These are phyloP conservation scores for Eulemur mongoz DNA, from an alignment of 2,797 vertebrate species.

Conservation along the genomic window DNA sequence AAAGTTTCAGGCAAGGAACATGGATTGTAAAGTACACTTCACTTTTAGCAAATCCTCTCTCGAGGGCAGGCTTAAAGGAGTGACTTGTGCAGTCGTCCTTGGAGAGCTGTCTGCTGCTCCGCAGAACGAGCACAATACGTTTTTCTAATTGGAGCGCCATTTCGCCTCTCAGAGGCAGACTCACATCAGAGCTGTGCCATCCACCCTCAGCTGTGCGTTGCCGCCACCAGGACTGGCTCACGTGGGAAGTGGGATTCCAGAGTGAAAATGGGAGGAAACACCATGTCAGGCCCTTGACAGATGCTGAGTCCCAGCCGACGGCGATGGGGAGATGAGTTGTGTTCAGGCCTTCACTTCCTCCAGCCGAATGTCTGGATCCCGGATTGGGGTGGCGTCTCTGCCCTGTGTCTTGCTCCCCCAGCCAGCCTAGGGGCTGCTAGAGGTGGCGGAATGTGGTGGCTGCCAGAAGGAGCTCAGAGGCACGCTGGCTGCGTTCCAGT, in stretches of 20 bases:
- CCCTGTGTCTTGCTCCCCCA: rapidly evolving
- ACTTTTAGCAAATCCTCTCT: background rate
- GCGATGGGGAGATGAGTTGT: rapidly evolving
- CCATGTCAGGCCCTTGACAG: background rate
- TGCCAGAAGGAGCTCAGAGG: background rate
- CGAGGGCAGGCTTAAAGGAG: background rate
- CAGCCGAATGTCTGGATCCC: background rate
- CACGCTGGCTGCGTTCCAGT: rapidly evolving
- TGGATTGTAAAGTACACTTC: background rate
- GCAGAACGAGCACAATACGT: rapidly evolving
- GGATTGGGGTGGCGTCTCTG: rapidly evolving
- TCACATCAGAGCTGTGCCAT: rapidly evolving
- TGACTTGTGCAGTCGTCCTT: background rate
- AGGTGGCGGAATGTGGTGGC: rapidly evolving
- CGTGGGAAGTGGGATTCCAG: background rate
- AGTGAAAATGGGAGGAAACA: background rate
- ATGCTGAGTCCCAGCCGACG: rapidly evolving
- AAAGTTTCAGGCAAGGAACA: background rate
- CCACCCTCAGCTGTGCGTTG: rapidly evolving
- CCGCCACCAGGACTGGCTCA: rapidly evolving
- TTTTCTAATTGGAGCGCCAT: background rate
- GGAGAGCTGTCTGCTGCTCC: background rate
- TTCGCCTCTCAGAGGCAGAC: background rate
- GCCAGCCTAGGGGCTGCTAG: background rate
- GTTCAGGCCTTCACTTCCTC: background rate